Evolutionary conservation across 2,113 vertebrate genomes (phyloP).

Genomic region (Thinocorus orbignyianus): DNA sequence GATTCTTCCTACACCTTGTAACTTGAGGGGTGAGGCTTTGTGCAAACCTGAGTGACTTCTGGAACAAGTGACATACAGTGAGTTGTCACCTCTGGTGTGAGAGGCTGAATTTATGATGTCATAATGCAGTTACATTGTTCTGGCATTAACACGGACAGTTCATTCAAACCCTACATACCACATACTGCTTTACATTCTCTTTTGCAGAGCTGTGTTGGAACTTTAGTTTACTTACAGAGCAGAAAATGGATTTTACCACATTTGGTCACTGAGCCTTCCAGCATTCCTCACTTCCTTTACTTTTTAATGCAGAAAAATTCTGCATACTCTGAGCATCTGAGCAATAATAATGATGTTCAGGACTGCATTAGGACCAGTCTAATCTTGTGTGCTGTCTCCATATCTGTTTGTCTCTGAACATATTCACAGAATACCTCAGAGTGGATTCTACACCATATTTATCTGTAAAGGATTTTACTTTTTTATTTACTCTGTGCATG

Average conservation of each 20-base stretch:
- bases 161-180: fast-evolving
- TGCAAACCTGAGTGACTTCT: fast-evolving
- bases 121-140: neutral
- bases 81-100: neutral
- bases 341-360: no score
- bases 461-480: neutral
- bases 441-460: neutral
- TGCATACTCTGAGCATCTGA: neutral
- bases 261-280: neutral
- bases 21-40: no score
- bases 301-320: no score
- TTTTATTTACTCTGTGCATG: neutral
- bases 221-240: neutral
- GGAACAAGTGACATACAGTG: neutral
- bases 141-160: neutral
- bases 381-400: neutral
- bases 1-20: fast-evolving
- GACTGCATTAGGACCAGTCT: no score
- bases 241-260: neutral
- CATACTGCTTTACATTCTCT: no score
- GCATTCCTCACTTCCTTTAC: neutral
- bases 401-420: neutral
- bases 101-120: neutral
- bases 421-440: neutral
- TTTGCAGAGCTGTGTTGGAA: neutral